phyloP scores from a whole-genome alignment of 2,888 invertebrate species.

The Parapristionchus giblindavisi region DNA sequence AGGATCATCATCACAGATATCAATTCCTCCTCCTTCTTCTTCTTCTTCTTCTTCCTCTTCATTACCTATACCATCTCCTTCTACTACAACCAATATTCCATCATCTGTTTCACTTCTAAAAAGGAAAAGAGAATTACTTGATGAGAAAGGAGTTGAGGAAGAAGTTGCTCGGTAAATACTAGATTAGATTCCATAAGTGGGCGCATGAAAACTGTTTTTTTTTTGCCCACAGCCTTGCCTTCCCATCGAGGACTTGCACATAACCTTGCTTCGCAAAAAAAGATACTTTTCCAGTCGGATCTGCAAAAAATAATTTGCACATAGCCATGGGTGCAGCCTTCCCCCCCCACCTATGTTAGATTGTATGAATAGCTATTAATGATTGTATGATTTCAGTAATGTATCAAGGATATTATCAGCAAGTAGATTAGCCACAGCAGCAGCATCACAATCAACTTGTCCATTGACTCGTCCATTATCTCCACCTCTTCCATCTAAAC shows the following conservation, averaged over 20 bases:
- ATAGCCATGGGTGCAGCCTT: too few species aligned
- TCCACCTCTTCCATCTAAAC: background rate
- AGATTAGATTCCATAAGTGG: background rate
- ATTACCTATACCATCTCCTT: background rate
- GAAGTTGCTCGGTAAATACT: conserved; percentile 36
- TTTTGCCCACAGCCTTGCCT: too few species aligned
- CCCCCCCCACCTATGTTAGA: background rate
- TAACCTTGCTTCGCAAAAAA: too few species aligned
- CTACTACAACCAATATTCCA: background rate
- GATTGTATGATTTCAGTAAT: conserved; percentile 6
- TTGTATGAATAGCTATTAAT: background rate
- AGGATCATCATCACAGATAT: background rate
- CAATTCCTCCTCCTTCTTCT: background rate
- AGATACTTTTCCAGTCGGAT: too few species aligned
- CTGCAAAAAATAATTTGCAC: too few species aligned
- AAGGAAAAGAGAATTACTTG: conserved; percentile 28
- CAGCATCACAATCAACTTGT: background rate
- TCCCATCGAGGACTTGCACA: too few species aligned
- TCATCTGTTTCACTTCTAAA: conserved; percentile 4
- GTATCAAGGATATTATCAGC: conserved; percentile 37
- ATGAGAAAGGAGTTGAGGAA: conserved; percentile 37
- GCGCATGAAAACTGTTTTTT: too few species aligned
- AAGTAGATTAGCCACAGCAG: background rate
- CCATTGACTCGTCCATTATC: background rate
- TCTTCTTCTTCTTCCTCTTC: too few species aligned